Conservation (phyloP, 2,113 vertebrate genomes). For the Xiphorhynchus elegans region DNA sequence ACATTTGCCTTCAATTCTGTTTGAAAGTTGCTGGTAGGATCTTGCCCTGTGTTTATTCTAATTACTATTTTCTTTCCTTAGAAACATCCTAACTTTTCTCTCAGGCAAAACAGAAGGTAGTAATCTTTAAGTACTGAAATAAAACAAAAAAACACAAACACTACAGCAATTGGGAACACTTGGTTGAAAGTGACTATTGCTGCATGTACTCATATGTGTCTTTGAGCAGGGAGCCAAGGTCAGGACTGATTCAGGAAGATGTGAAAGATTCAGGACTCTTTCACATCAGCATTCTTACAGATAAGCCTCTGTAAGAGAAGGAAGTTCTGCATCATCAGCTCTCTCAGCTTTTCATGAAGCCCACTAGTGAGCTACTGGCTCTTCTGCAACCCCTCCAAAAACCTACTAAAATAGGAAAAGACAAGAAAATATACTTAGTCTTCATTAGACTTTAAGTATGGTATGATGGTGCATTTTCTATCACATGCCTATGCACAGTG, state of each 20-base stretch:
- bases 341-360: background rate
- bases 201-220: background rate
- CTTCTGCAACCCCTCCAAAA: background rate
- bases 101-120: background rate
- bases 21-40: background rate
- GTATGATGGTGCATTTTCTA: background rate
- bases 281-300: background rate
- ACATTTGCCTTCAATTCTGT: background rate
- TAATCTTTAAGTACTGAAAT: background rate
- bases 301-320: background rate
- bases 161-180: background rate
- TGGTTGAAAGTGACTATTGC: background rate
- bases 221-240: background rate
- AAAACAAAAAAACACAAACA: background rate
- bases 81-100: background rate
- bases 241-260: background rate
- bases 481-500: accelerated
- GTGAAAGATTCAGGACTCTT: no score
- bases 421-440: background rate
- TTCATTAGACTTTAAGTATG: background rate
- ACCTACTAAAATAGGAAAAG: background rate
- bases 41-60: background rate
- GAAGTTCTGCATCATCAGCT: background rate
- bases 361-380: background rate
- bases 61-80: background rate